Evolutionary conservation across 53 echinoderm and acorn worm genomes (phyloP), one percentile per base, ranked within the genome.

Genomic region (Paelopatides confundens): DNA sequence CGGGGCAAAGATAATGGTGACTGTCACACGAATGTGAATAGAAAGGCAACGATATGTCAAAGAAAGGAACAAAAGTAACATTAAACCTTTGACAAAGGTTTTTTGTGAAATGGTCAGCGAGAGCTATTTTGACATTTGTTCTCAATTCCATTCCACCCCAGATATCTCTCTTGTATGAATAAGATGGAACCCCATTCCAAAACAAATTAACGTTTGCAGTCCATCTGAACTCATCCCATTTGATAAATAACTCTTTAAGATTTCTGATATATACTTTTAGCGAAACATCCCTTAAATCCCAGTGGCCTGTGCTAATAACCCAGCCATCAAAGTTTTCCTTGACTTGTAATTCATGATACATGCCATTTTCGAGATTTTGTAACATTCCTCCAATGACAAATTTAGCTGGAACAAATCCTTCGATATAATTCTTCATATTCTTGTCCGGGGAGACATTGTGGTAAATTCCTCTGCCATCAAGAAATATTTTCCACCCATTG

Each of bases 61-160:
- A 78, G 32, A 52, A 78, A 14, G 79, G 79, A 30, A 78, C n/a
- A 32, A 46, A 78, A 32, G 51, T 51, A 2, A 78, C 47, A 18
- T 78, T 78, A 52, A 49, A 78, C 18, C 24, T 52, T 32, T 29
- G 24, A 52, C 79, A 78, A 32, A 78, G 79, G 26, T 51, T 12
- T 52, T 78, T 78, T 5, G 79, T 52, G 24, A 21, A 24, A 17
- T 31, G 30, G 31, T 78, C 79, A 1, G 51, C 79, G 18, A 78
- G 51, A 52, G 32, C 79, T 18, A 78, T 78, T 32, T 78, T 78
- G 26, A 53, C 18, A 78, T 78, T 78, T 52, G 79, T 78, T 53
- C 79, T 49, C 17, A 2, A 26, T 32, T 78, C 79, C 17, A 78
- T 12, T 3, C 79, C 79, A 15, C 33, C 32, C 79, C 79, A 78